These are phyloP conservation scores for Oreochromis niloticus DNA, from an alignment of 2,113 vertebrate species.

Conservation along the genomic window DNA sequence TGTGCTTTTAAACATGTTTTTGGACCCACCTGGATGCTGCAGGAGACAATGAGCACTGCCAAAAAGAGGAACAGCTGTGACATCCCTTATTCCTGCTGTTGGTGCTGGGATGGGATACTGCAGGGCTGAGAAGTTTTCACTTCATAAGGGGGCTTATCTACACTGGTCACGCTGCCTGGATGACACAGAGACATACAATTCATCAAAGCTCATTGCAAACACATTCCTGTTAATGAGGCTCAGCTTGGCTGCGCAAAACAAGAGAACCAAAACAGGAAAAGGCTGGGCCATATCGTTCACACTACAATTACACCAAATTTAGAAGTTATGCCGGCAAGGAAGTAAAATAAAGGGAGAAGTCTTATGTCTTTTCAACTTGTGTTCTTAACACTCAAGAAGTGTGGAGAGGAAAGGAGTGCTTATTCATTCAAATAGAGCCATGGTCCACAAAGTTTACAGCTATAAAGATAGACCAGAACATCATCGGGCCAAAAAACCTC, in stretches of 20 bases:
- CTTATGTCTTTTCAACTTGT: background rate
- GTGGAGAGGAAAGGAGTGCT: background rate
- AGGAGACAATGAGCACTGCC: constrained; percentile 56
- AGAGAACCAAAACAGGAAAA: constrained; percentile 28
- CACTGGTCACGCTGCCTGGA: constrained; percentile 57
- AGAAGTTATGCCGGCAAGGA: background rate
- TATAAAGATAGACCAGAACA: background rate
- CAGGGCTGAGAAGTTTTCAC: constrained; percentile 51
- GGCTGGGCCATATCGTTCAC: background rate
- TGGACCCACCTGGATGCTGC: constrained; percentile 70
- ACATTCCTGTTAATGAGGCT: background rate
- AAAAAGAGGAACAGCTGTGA: constrained; percentile 59
- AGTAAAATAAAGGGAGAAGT: background rate
- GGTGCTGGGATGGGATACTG: constrained; percentile 42
- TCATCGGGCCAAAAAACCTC: background rate
- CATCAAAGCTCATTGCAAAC: constrained; percentile 37
- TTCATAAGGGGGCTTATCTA: constrained; percentile 65
- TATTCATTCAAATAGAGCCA: background rate
- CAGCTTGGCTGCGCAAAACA: background rate
- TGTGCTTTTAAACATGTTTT: background rate
- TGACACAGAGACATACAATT: constrained; percentile 59
- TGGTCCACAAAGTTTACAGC: background rate
- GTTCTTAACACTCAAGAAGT: background rate
- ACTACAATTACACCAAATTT: background rate
- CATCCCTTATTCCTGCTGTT: constrained; percentile 64